Conservation (phyloP, 2,797 vertebrate genomes). For the Morelia viridis region DNA sequence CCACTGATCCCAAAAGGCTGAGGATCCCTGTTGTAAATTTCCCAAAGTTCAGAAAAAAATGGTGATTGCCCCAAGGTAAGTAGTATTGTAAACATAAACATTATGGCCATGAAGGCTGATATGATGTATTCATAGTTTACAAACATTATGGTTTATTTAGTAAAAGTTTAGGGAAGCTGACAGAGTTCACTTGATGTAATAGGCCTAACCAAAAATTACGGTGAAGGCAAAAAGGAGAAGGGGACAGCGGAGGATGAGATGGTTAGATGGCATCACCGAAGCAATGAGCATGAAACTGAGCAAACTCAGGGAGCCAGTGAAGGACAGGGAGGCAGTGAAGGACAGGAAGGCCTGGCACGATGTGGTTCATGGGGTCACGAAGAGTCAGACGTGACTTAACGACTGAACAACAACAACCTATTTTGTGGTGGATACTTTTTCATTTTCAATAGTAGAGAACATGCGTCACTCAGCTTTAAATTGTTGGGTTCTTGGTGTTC, state of each 20-base stretch:
- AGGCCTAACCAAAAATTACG: neutral
- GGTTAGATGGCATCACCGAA: no score
- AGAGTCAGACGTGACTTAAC: no score
- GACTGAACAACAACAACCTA: no score
- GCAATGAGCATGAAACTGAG: no score
- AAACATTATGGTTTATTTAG: neutral
- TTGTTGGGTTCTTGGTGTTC: neutral
- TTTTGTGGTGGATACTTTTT: neutral
- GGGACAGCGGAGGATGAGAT: no score
- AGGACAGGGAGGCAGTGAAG: no score
- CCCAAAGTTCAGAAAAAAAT: neutral
- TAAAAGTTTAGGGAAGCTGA: neutral
- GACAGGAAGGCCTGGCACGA: no score
- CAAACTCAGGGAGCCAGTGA: no score
- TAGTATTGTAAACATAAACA: neutral
- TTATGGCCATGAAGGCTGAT: neutral
- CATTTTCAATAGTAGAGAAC: neutral
- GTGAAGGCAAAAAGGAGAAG: neutral
- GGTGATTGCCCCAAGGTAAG: neutral
- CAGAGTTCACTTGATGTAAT: neutral
- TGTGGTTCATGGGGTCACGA: no score
- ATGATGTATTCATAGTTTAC: neutral
- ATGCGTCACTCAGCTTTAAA: neutral
- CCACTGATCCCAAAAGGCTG: no score
- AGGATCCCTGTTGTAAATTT: no score